Evolutionary conservation across 2,888 invertebrate genomes (phyloP).

Genomic region (Hirtodrosophila trivittata): DNA sequence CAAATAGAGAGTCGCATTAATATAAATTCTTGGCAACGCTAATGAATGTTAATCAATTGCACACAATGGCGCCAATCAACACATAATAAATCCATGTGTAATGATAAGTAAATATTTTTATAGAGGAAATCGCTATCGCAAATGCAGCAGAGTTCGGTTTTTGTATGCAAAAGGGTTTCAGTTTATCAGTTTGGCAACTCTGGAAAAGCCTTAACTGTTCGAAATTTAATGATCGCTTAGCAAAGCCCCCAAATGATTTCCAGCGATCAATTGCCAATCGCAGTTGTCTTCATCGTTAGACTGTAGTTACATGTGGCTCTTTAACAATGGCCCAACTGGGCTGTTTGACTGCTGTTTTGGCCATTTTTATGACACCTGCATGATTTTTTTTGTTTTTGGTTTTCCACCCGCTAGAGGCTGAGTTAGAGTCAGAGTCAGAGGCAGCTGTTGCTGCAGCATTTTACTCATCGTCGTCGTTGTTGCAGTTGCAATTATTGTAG

Average conservation of each 20-base stretch:
- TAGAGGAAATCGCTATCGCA: too few relatives aligned
- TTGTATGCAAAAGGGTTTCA: too few relatives aligned
- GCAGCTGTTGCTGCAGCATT: slow-evolving; percentile 24
- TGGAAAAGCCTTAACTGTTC: too few relatives aligned
- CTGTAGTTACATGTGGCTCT: slow-evolving; percentile 10
- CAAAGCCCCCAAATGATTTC: too few relatives aligned
- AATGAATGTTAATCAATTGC: slow-evolving; percentile 58
- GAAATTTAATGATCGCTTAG: slow-evolving; percentile 15
- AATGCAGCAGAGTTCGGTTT: too few relatives aligned
- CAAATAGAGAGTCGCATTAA: slow-evolving; percentile 1
- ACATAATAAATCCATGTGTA: slow-evolving; percentile 18
- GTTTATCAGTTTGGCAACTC: too few relatives aligned
- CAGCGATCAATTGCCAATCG: too few relatives aligned
- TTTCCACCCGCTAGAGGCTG: slow-evolving; percentile 57
- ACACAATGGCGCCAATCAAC: slow-evolving; percentile 29
- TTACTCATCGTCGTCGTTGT: slow-evolving; percentile 38
- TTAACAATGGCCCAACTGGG: slow-evolving; percentile 29
- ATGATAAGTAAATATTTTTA: slow-evolving; percentile 7
- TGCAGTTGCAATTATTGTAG: slow-evolving; percentile 70
- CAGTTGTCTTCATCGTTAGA: too few relatives aligned
- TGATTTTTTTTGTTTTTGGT: slow-evolving; percentile 54
- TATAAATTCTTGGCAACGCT: slow-evolving; percentile 41
- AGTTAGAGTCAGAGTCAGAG: neutral
- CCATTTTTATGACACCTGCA: slow-evolving; percentile 74
- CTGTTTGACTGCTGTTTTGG: slow-evolving; percentile 41